Evolutionary conservation across 2,797 vertebrate genomes (phyloP), one percentile per base, ranked within the genome.

Genomic region (Rhynchotus rufescens): DNA sequence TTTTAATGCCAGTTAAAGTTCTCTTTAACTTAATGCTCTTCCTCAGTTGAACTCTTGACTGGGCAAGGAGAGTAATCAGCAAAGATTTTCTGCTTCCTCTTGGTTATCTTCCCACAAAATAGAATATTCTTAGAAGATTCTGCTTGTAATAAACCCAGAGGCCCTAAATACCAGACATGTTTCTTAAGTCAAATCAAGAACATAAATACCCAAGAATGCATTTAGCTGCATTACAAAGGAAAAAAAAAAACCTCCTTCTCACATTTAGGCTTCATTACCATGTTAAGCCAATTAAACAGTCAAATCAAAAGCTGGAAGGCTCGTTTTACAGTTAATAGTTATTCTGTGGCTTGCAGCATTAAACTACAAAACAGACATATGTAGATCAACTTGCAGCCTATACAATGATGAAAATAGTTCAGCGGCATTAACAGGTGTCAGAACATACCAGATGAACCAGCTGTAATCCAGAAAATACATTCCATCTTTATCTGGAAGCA

Each of bases 281-380:
- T 8, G 5, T 38, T 44, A 34, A 90, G 69, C 17, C 20, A 88
- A 94, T 90, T 85, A 93, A 73, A 47, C 40, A 71, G 93, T 14
- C 66, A 88, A 89, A 85, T 15, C 6, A 66, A 75, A 52, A 0
- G 64, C 92, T 69, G 87, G 80, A 85, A 93, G 95, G 92, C 67
- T 32, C 56, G 32, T 42, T 94, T 94, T 92, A 68, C 2, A 75
- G 59, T 59, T 78, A 45, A 17, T 66, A 80, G 45, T 66, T 32
- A 59, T 68, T 84, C 16, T 86, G 95, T 85, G 92, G 86, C 5
- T 91, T 93, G 74, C 21, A 59, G 36, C 81, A 79, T 52, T 80
- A 74, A 32, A 88, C 65, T 80, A 90, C 81, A 90, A 84, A 94
- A 90, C 84, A 94, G n/a, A 25, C 25, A 7, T 2, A 72, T 2